These are phyloP conservation scores for Diadromus collaris DNA, from an alignment of 2,888 invertebrate genomes.

Conservation along the genomic window DNA sequence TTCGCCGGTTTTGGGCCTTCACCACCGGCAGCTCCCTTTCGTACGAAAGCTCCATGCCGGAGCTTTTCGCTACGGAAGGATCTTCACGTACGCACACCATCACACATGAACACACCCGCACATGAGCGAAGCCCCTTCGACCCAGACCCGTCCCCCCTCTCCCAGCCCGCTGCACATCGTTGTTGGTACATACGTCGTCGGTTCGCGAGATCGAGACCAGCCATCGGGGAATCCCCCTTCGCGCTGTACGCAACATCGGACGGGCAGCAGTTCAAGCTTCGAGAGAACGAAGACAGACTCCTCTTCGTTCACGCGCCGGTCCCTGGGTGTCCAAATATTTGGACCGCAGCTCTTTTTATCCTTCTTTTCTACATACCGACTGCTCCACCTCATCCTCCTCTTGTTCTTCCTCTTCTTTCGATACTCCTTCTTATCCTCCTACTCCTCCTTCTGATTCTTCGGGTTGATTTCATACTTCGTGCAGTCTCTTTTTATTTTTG, in stretches of 20 bases:
- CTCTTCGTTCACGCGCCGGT: slow-evolving; percentile 51
- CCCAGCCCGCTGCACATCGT: slow-evolving; percentile 12
- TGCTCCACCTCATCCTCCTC: slow-evolving; percentile 1
- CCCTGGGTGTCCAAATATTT: slow-evolving; percentile 77
- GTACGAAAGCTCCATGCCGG: slow-evolving; percentile 16
- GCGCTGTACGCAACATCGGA: slow-evolving; percentile 46
- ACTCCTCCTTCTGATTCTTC: slow-evolving; percentile 55
- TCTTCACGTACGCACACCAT: no score
- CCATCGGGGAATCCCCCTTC: slow-evolving; percentile 18
- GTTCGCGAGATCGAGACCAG: slow-evolving; percentile 43
- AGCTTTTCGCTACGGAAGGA: neutral
- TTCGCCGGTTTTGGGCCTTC: slow-evolving; percentile 53
- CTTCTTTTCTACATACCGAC: slow-evolving; percentile 42
- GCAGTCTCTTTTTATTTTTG: slow-evolving; percentile 44
- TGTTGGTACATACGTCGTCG: slow-evolving; percentile 53
- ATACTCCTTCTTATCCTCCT: slow-evolving; percentile 43
- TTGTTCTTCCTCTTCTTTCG: slow-evolving; percentile 15
- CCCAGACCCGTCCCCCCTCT: neutral
- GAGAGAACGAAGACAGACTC: neutral
- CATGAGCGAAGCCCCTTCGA: neutral
- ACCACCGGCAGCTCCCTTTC: slow-evolving; percentile 27
- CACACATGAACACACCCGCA: neutral
- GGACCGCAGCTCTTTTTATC: slow-evolving; percentile 67
- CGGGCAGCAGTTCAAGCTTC: slow-evolving; percentile 25
- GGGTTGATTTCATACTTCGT: slow-evolving; percentile 56